Evolutionary conservation across 2,888 invertebrate genomes (phyloP).

Genomic region (Sarcophaga rosellei): DNA sequence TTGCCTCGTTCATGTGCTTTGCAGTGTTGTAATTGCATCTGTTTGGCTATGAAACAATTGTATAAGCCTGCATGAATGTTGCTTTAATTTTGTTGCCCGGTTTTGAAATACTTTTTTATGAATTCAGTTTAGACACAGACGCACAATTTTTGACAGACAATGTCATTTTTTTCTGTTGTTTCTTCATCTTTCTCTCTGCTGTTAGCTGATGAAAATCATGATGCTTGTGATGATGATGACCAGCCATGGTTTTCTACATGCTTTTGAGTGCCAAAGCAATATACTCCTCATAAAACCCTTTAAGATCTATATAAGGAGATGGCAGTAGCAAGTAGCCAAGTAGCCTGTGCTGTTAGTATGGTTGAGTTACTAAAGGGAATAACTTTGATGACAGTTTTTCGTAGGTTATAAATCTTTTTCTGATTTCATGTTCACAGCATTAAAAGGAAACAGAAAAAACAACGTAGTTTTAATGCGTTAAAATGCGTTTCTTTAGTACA

Average conservation of each 20-base stretch:
- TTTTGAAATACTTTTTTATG: slow-evolving; percentile 32
- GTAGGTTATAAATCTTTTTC: slow-evolving; percentile 71
- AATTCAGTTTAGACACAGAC: slow-evolving; percentile 44
- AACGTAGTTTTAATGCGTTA: slow-evolving; percentile 50
- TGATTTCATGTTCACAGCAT: not conserved
- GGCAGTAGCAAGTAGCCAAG: slow-evolving; percentile 15
- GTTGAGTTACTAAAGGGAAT: slow-evolving; percentile 52
- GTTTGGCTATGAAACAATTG: not conserved
- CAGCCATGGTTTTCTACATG: slow-evolving; percentile 24
- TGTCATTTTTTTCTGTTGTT: slow-evolving; percentile 69
- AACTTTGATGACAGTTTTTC: slow-evolving; percentile 70
- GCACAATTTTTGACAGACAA: slow-evolving; percentile 71
- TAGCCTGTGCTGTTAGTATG: not conserved
- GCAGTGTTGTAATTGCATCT: not conserved
- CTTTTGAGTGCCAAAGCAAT: not conserved
- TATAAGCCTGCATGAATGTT: not conserved
- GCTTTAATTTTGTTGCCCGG: not conserved
- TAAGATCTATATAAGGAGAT: slow-evolving; percentile 51
- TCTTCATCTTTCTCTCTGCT: not conserved
- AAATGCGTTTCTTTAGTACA: slow-evolving; percentile 40
- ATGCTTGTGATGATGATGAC: slow-evolving; percentile 33
- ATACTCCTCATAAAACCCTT: not conserved
- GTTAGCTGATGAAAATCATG: slow-evolving; percentile 42
- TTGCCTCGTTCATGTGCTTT: not conserved
- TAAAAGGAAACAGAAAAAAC: slow-evolving; percentile 5